A percentile compares a stretch with the other conserved stretches of the same genome.
phyloP scores from a whole-genome alignment of 2,797 vertebrate genomes.

The Zalophus californianus region DNA sequence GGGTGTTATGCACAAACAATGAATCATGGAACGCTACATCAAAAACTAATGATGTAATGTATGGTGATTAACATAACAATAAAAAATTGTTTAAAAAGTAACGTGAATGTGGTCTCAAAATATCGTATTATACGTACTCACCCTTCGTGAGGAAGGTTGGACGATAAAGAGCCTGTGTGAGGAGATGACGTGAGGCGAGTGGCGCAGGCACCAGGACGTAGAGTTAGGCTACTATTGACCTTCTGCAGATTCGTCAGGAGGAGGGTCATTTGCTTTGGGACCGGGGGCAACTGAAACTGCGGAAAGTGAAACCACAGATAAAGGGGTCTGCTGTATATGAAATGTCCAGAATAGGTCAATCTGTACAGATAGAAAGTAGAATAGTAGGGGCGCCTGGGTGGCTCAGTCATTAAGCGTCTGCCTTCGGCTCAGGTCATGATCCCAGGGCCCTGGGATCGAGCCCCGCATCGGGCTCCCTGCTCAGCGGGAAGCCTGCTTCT shows the following conservation, averaged over 20 bases:
- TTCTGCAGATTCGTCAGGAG: background rate
- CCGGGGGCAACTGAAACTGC: background rate
- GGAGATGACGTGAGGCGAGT: background rate
- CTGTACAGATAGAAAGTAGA: background rate
- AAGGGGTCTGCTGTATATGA: background rate
- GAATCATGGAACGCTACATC: too few species aligned
- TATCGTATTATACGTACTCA: background rate
- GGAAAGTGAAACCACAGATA: background rate
- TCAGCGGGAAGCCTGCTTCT: too few species aligned
- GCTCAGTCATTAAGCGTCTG: too few species aligned
- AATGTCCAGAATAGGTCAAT: background rate
- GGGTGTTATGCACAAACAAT: too few species aligned
- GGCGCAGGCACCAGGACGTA: rapidly evolving
- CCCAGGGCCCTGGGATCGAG: too few species aligned
- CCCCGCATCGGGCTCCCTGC: too few species aligned
- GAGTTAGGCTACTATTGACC: background rate
- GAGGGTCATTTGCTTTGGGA: background rate
- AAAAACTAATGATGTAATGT: too few species aligned
- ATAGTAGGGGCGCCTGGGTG: too few species aligned
- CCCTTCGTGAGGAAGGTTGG: background rate
- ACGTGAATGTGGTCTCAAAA: background rate
- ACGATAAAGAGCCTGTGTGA: background rate
- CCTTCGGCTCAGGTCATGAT: too few species aligned
- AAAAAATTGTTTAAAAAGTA: background rate
- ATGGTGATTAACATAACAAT: too few species aligned